Percentiles rank a stretch among this genome's conserved stretches.
phyloP scores from a whole-genome alignment of 1,140 invertebrate genomes.

The Dinoponera quadriceps region DNA sequence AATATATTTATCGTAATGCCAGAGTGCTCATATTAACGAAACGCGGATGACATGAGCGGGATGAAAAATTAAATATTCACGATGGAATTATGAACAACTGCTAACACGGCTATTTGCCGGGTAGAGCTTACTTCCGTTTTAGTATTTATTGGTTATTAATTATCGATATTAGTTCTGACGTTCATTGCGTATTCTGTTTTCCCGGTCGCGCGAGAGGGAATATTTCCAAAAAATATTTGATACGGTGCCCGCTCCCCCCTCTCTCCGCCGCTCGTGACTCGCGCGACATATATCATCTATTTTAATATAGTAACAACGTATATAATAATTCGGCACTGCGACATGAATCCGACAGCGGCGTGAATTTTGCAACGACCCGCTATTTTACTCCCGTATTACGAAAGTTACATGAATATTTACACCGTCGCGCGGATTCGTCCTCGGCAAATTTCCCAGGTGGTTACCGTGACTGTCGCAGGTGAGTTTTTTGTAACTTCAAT shows the following conservation, averaged over 20 bases:
- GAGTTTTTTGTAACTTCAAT: slow-evolving; percentile 31
- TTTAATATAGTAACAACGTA: slow-evolving; percentile 46
- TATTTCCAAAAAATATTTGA: slow-evolving; percentile 44
- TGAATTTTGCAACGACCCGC: slow-evolving; percentile 30
- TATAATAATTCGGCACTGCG: slow-evolving; percentile 32
- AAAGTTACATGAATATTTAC: slow-evolving; percentile 41
- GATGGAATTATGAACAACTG: slow-evolving; percentile 35
- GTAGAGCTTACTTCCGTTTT: slow-evolving; percentile 48
- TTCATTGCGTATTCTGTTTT: slow-evolving; percentile 52
- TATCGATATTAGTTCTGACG: slow-evolving; percentile 55
- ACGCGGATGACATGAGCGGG: slow-evolving; percentile 4
- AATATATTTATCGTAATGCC: slow-evolving; percentile 47
- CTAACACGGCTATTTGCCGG: background rate
- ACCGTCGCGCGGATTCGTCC: slow-evolving; percentile 27
- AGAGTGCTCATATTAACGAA: slow-evolving; percentile 25
- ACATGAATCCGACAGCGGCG: slow-evolving; percentile 6
- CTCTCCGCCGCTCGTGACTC: background rate
- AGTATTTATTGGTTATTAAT: slow-evolving; percentile 61
- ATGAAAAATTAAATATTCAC: slow-evolving; percentile 64
- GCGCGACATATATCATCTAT: background rate
- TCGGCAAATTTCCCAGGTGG: slow-evolving; percentile 47
- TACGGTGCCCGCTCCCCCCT: background rate
- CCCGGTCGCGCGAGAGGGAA: slow-evolving; percentile 12
- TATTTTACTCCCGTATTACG: slow-evolving; percentile 19
- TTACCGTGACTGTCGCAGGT: slow-evolving; percentile 2